Evolutionary conservation across 2,888 invertebrate genomes (phyloP), one percentile per base, ranked within the genome.

Genomic region (Cryptops parisi): DNA sequence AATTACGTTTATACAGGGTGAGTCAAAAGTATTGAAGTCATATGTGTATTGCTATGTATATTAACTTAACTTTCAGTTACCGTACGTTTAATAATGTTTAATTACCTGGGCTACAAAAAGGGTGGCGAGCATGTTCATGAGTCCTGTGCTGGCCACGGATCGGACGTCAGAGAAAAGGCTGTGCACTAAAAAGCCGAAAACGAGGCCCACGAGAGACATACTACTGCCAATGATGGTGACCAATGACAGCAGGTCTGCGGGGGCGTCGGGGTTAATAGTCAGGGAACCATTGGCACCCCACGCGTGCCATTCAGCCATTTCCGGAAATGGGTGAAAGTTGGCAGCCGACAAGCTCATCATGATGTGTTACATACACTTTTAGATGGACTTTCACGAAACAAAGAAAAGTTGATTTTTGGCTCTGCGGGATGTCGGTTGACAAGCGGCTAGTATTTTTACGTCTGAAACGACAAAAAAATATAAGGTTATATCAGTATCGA

Each of bases 121-220:
- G 39, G 79, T 76, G 43, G 79, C 78, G 64, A 80, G 67, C 57
- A 80, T 71, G 68, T 80, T 80, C 76, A 80, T 76, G 60, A 80
- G 68, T n/a, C 78, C 76, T 57, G 79, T 79, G 33, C 79, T 79
- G 39, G 78, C 77, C 60, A 80, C 69, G 62, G 77, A 79, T 54
- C 79, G 72, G 57, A 79, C 70, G 64, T 80, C 79, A 57, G 79
- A 79, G 67, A 80, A 80, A 62, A 80, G 71, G 64, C 79, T 43
- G 72, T 79, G 79, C 2, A 79, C 79, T 60, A 80, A 79, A 68
- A 80, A 80, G 58, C 79, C 79, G 65, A 80, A 79, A 45, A 79
- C 79, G 43, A 80, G 71, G 22, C 78, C 79, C 27, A 80, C 80
- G 52, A 80, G 69, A 39, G 79, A 79, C 47, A 79, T 70, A 62